These are phyloP conservation scores for Balanococcus diminutus DNA, from an alignment of 2,888 invertebrate species.

Conservation along the genomic window DNA sequence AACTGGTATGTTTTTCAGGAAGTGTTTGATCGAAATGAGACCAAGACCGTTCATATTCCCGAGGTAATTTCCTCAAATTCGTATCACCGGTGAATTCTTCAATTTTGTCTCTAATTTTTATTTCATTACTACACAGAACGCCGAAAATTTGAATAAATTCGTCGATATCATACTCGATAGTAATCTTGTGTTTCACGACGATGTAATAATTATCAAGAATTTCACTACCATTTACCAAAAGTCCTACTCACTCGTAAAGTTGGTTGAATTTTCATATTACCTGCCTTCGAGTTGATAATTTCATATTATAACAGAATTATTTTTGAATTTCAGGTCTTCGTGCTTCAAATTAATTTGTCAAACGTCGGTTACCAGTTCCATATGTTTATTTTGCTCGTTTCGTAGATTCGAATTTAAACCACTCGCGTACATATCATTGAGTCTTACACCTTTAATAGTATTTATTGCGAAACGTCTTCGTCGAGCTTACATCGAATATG, in stretches of 20 bases:
- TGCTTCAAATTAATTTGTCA: neutral
- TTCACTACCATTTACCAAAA: neutral
- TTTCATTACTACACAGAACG: neutral
- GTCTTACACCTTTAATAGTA: neutral
- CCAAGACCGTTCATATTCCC: neutral
- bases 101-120: too few relatives aligned
- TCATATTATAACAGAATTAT: too few relatives aligned
- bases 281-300: neutral
- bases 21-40: neutral
- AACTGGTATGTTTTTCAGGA: neutral
- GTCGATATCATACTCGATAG: constrained; percentile 1
- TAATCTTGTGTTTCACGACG: constrained; percentile 48
- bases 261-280: neutral
- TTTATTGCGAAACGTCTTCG: neutral
- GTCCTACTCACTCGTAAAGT: neutral
- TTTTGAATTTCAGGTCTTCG: neutral
- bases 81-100: too few relatives aligned
- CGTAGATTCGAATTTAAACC: neutral
- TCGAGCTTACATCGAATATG: neutral
- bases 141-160: neutral
- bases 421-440: neutral
- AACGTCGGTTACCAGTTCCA: neutral
- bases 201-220: constrained; percentile 34
- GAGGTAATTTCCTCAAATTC: neutral
- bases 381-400: neutral